phyloP scores from a whole-genome alignment of 2,113 vertebrate species.

The Equus przewalskii region DNA sequence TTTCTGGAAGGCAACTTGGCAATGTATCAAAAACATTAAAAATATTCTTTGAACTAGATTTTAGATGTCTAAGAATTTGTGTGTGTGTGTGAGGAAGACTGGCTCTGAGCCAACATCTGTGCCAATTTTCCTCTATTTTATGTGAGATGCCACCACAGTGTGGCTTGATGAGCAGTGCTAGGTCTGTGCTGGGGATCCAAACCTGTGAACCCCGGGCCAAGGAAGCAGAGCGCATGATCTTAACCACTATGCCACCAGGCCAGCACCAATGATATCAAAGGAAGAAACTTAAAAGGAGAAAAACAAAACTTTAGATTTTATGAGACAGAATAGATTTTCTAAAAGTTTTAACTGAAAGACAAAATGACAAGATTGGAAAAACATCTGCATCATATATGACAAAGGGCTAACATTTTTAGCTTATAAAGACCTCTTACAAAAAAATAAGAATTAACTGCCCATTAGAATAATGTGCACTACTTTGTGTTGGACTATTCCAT shows the following conservation, averaged over 20 bases:
- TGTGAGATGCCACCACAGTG: too few species aligned
- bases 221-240: too few species aligned
- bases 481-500: not conserved
- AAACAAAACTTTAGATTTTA: constrained; percentile 13
- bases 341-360: constrained; percentile 34
- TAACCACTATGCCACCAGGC: too few species aligned
- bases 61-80: constrained; percentile 47
- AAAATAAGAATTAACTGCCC: not conserved
- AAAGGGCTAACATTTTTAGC: constrained; percentile 32
- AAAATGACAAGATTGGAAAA: not conserved
- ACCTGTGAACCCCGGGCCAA: too few species aligned
- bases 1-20: not conserved
- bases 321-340: not conserved
- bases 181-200: too few species aligned
- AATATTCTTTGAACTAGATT: constrained; percentile 54
- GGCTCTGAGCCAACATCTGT: too few species aligned
- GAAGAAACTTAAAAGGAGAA: constrained; percentile 33
- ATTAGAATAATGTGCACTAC: not conserved
- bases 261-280: not conserved
- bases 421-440: constrained; percentile 9
- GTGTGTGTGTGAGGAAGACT: too few species aligned
- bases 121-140: too few species aligned
- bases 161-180: too few species aligned
- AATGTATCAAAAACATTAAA: constrained; percentile 54
- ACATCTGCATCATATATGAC: not conserved